Percentiles rank a stretch among this genome's conserved stretches.
phyloP scores from a whole-genome alignment of 2,113 vertebrate genomes.

The Lepus timidus region DNA sequence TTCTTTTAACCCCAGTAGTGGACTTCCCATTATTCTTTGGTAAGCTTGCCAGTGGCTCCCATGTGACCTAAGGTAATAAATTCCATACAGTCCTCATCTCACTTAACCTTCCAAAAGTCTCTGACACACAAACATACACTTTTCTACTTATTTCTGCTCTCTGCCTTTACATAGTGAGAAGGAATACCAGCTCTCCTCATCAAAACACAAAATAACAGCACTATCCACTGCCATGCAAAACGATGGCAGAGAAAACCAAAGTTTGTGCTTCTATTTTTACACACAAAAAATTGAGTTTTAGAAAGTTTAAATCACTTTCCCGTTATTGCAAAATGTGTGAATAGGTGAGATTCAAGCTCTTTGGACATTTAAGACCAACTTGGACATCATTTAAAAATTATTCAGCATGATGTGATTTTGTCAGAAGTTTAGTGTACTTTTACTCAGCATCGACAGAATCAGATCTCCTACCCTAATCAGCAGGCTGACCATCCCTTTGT shows the following conservation, averaged over 20 bases:
- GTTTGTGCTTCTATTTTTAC: neutral
- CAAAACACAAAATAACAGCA: constrained; percentile 42
- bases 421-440: neutral
- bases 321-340: neutral
- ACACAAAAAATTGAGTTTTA: neutral
- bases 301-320: neutral
- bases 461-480: neutral
- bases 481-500: neutral
- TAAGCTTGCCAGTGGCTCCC: neutral
- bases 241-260: neutral
- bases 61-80: neutral
- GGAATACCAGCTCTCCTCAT: neutral
- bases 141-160: neutral
- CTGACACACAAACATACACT: neutral
- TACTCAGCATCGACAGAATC: neutral
- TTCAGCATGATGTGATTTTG: neutral
- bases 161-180: neutral
- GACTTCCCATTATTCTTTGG: neutral
- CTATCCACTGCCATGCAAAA: neutral
- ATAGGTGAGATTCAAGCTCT: neutral
- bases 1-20: neutral
- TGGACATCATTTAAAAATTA: neutral
- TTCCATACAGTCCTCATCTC: neutral
- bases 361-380: neutral
- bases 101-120: neutral